These are phyloP conservation scores for Archilochus colubris DNA, from an alignment of 2,113 vertebrate genomes.

Conservation along the genomic window DNA sequence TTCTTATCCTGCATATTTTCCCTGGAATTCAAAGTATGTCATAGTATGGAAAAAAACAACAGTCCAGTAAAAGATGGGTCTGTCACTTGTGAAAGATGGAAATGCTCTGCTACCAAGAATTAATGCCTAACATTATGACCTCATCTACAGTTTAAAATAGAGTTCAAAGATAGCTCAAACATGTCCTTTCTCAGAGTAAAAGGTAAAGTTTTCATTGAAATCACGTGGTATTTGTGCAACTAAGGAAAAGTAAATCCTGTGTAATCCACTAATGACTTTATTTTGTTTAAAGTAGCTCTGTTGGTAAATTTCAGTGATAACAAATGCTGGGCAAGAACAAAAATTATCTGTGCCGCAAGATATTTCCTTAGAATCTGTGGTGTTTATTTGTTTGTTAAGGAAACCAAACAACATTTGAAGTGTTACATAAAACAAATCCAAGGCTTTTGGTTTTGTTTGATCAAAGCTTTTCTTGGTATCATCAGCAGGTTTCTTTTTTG, in stretches of 20 bases:
- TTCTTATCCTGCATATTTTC: not conserved
- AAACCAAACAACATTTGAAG: not conserved
- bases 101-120: not conserved
- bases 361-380: not conserved
- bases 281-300: not conserved
- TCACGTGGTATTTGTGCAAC: not conserved
- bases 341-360: not conserved
- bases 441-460: not conserved
- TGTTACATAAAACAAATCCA: not conserved
- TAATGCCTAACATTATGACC: not conserved
- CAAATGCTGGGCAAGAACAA: not conserved
- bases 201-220: not conserved
- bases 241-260: not conserved
- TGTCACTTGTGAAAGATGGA: not conserved
- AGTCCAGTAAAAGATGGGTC: not conserved
- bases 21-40: not conserved
- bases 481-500: not conserved
- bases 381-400: not conserved
- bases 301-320: not conserved
- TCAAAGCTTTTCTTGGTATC: not conserved
- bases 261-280: not conserved
- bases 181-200: not conserved
- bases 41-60: not conserved
- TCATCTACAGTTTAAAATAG: not conserved
- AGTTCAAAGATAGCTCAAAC: not conserved